Evolutionary conservation across 2,113 vertebrate genomes (phyloP).

Genomic region (Noctilio leporinus): DNA sequence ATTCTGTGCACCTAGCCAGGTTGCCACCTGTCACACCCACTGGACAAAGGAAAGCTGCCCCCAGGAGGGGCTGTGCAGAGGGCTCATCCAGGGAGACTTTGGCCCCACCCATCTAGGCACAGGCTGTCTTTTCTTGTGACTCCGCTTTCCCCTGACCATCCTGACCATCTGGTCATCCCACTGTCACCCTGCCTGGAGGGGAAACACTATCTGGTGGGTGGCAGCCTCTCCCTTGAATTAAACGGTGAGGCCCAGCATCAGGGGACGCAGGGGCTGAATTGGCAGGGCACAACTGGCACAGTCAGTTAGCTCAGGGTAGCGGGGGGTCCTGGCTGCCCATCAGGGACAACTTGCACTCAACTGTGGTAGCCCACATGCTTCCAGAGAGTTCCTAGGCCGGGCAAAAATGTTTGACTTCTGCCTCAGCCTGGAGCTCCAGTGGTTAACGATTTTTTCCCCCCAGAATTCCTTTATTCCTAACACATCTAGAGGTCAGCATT

Average conservation of each 20-base stretch:
- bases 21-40: neutral
- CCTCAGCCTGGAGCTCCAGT: neutral
- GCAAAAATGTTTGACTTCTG: no score
- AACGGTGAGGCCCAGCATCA: neutral
- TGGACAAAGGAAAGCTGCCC: neutral
- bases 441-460: no score
- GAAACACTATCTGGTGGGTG: neutral
- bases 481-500: accelerated
- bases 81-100: neutral
- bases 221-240: neutral
- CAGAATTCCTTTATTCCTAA: neutral
- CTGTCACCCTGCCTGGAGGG: neutral
- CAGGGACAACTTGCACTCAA: neutral
- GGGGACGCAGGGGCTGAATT: neutral
- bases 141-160: neutral
- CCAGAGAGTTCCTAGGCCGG: neutral
- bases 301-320: neutral
- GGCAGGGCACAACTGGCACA: neutral
- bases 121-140: neutral
- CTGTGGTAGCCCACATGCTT: neutral
- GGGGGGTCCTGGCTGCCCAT: neutral
- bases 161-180: neutral
- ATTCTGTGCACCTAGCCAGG: neutral
- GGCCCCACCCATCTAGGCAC: neutral
- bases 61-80: neutral